Conservation (phyloP, 2,797 vertebrate genomes). For the Eleutherodactylus coqui region DNA sequence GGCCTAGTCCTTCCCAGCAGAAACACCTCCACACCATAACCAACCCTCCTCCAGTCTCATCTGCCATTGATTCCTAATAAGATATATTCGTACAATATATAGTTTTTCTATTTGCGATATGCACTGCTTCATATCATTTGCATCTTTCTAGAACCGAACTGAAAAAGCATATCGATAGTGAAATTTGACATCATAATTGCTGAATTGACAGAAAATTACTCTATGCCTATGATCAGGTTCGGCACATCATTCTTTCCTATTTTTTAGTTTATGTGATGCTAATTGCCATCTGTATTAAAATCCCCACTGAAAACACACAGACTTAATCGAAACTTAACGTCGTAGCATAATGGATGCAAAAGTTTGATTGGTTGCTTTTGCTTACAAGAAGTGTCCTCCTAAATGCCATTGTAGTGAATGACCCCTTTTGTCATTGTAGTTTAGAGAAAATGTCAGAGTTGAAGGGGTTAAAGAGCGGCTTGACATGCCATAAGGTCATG, state of each 20-base stretch:
- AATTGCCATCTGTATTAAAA: background rate
- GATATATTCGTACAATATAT: too few relatives aligned
- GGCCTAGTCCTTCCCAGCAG: too few relatives aligned
- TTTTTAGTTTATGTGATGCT: background rate
- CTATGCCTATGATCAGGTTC: background rate
- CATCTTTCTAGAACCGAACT: background rate
- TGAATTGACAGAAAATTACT: background rate
- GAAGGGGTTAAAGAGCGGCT: slow-evolving; percentile 47
- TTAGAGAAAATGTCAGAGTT: slow-evolving; percentile 35
- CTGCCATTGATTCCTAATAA: too few relatives aligned
- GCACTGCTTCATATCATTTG: too few relatives aligned
- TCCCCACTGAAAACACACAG: slow-evolving; percentile 7
- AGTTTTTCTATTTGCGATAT: too few relatives aligned
- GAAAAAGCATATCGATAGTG: too few relatives aligned
- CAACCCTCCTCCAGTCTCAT: too few relatives aligned
- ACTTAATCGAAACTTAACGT: background rate
- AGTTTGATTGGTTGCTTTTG: background rate
- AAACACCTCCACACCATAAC: too few relatives aligned
- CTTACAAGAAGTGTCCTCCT: background rate
- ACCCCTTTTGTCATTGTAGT: slow-evolving; percentile 8
- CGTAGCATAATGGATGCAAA: background rate
- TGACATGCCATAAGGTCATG: slow-evolving; percentile 46
- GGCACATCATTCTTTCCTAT: background rate
- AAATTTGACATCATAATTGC: background rate
- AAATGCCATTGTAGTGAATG: background rate